Conservation (phyloP, 2,113 vertebrate genomes). For the Bufo bufo region DNA sequence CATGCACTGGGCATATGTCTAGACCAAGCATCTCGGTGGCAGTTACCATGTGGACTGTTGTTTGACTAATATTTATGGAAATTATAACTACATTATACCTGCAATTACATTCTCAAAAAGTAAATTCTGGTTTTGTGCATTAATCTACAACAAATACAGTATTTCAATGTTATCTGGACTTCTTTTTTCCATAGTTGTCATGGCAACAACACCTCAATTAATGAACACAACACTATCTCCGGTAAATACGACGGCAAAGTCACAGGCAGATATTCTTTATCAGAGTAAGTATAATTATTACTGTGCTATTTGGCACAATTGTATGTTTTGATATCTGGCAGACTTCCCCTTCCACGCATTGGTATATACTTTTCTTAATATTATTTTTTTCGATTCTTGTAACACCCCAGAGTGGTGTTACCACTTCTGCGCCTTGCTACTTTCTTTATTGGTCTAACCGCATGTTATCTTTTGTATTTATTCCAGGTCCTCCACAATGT, state of each 20-base stretch:
- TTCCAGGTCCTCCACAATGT: too few species aligned
- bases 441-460: too few species aligned
- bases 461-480: too few species aligned
- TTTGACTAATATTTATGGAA: neutral
- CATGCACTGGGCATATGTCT: neutral
- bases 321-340: neutral
- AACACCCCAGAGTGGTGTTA: too few species aligned
- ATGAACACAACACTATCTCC: constrained; percentile 43
- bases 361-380: neutral
- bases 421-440: too few species aligned
- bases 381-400: too few species aligned
- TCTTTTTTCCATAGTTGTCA: constrained; percentile 49
- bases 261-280: constrained; percentile 51
- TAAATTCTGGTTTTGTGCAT: neutral
- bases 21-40: neutral
- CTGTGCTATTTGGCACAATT: neutral
- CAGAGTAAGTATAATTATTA: constrained; percentile 45
- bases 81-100: neutral
- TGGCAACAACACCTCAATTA: constrained; percentile 51
- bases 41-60: neutral
- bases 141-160: neutral
- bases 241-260: constrained; percentile 43
- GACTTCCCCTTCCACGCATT: neutral
- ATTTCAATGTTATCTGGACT: constrained; percentile 5
- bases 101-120: neutral